These are phyloP conservation scores for Listronotus bonariensis DNA, from an alignment of 1,140 invertebrate genomes.

Conservation along the genomic window DNA sequence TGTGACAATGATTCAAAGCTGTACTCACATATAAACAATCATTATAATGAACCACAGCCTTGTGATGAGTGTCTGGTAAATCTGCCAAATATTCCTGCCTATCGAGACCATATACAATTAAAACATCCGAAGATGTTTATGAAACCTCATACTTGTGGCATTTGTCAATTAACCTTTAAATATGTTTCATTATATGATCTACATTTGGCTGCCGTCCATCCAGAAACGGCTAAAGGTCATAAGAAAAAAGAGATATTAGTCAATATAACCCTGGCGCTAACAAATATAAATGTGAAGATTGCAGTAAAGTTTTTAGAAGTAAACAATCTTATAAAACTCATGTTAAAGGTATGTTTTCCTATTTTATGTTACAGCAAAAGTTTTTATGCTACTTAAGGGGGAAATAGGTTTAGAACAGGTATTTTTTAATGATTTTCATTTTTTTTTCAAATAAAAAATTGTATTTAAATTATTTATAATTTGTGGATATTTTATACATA, in stretches of 20 bases:
- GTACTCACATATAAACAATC: constrained; percentile 23
- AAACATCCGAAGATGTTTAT: constrained; percentile 18
- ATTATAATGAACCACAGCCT: constrained; percentile 25
- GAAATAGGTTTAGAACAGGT: too few relatives aligned
- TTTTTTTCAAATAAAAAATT: too few relatives aligned
- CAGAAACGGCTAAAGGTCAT: constrained; percentile 3
- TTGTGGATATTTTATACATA: too few relatives aligned
- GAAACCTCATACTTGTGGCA: constrained; percentile 20
- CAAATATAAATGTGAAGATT: constrained; percentile 23
- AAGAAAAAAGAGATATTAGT: constrained; percentile 4
- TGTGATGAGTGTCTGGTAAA: constrained; percentile 18
- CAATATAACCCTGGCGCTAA: background rate
- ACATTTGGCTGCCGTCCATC: constrained; percentile 18
- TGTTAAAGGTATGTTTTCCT: constrained; percentile 23
- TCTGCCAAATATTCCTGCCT: constrained; percentile 22
- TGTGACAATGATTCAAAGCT: constrained; percentile 19
- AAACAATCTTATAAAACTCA: constrained; percentile 8
- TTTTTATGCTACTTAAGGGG: too few relatives aligned
- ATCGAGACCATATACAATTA: constrained; percentile 18
- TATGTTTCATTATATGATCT: constrained; percentile 27
- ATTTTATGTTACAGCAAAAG: too few relatives aligned
- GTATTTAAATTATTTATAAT: too few relatives aligned
- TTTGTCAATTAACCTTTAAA: constrained; percentile 16
- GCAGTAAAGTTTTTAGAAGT: constrained; percentile 19
- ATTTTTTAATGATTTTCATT: too few relatives aligned